phyloP scores from a whole-genome alignment of 1,140 invertebrate genomes.

The Drosophila pandora region DNA sequence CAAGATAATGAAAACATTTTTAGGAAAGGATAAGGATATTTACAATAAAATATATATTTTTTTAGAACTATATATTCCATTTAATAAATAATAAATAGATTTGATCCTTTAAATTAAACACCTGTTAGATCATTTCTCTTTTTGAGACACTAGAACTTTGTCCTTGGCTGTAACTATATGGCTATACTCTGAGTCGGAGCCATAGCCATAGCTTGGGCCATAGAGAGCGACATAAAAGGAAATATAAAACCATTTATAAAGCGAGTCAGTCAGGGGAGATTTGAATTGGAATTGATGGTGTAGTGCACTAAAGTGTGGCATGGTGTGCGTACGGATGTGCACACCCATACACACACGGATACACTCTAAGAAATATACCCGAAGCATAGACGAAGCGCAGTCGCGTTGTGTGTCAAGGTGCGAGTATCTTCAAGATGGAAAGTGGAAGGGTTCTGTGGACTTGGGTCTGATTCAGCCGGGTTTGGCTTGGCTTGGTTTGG shows the following conservation, averaged over 20 bases:
- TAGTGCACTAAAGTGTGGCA: conserved; percentile 64
- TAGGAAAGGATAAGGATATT: not conserved
- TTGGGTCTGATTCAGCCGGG: conserved; percentile 15
- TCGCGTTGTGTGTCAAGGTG: conserved; percentile 74
- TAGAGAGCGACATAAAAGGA: conserved; percentile 76
- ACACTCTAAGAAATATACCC: conserved; percentile 18
- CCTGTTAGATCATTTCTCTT: not conserved
- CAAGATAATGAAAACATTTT: conserved; percentile 1
- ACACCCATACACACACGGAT: conserved; percentile 3
- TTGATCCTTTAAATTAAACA: not conserved
- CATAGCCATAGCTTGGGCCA: conserved; percentile 46
- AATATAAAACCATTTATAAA: conserved; percentile 83
- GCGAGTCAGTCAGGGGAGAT: conserved; percentile 81
- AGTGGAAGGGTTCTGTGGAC: conserved; percentile 56
- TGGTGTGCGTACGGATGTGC: conserved; percentile 24
- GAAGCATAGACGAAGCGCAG: conserved; percentile 73
- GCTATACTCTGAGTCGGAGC: conserved; percentile 29
- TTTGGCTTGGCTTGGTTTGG: conserved; percentile 12
- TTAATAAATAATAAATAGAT: too few species aligned
- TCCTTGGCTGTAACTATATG: conserved; percentile 27
- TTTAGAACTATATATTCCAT: too few species aligned
- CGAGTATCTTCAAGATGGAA: conserved; percentile 69
- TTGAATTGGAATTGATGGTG: conserved; percentile 82
- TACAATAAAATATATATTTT: not conserved
- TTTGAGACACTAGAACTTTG: conserved; percentile 2